phyloP scores from a whole-genome alignment of 2,797 vertebrate species.

The Hafferia zeledoni region DNA sequence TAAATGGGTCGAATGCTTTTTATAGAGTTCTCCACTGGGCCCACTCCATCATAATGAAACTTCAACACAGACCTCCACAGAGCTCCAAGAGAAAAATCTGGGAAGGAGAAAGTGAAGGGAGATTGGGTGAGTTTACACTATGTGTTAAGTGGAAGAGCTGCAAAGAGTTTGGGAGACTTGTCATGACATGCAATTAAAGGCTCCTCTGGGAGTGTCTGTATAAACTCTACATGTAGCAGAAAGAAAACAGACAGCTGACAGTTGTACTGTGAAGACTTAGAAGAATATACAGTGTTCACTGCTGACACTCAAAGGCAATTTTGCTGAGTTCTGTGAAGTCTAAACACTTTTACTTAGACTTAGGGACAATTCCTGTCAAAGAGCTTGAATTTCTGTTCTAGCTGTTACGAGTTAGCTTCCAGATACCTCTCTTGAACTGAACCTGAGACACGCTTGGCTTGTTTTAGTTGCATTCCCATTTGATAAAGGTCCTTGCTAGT shows the following conservation, averaged over 20 bases:
- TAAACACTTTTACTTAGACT: slow-evolving; percentile 51
- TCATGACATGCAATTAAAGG: slow-evolving; percentile 75
- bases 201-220: slow-evolving; percentile 68
- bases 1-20: slow-evolving; percentile 59
- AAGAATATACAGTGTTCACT: slow-evolving; percentile 62
- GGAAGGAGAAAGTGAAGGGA: slow-evolving; percentile 61
- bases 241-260: slow-evolving; percentile 75
- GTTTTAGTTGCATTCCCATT: slow-evolving; percentile 17
- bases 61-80: slow-evolving; percentile 38
- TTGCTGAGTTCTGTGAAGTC: slow-evolving; percentile 21
- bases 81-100: slow-evolving; percentile 38
- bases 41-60: slow-evolving; percentile 70
- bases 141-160: slow-evolving; percentile 70
- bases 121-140: slow-evolving; percentile 64
- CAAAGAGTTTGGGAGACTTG: slow-evolving; percentile 72
- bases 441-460: neutral
- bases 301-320: slow-evolving; percentile 66
- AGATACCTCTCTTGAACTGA: neutral
- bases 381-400: slow-evolving; percentile 11
- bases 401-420: neutral
- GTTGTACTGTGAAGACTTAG: slow-evolving; percentile 55
- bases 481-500: neutral
- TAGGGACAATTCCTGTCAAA: slow-evolving; percentile 50
- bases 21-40: slow-evolving; percentile 64
- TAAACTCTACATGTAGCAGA: slow-evolving; percentile 58